These are phyloP conservation scores for Eufriesea mexicana DNA, from an alignment of 1,140 invertebrate species.

Conservation along the genomic window DNA sequence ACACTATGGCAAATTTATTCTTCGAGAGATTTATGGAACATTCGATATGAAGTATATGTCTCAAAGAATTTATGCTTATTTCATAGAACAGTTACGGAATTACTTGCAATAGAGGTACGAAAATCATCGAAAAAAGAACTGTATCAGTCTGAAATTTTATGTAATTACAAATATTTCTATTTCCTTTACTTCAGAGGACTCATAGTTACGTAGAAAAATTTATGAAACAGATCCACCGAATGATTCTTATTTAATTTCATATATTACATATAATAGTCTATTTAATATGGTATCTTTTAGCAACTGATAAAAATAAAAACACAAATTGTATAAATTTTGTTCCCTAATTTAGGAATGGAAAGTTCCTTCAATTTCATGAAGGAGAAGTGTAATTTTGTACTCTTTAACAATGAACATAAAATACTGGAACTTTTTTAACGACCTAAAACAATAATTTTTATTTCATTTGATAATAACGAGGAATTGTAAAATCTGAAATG, in stretches of 20 bases:
- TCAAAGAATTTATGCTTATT: not conserved
- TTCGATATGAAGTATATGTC: not conserved
- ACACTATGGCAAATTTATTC: not conserved
- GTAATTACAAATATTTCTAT: not conserved
- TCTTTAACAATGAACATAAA: not conserved
- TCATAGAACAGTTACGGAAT: not conserved
- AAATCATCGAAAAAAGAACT: not conserved
- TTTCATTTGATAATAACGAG: not conserved
- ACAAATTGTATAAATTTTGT: not conserved
- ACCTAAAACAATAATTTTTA: too few species aligned
- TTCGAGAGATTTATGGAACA: not conserved
- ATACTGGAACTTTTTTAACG: not conserved
- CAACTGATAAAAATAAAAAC: not conserved
- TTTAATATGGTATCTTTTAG: rapidly evolving
- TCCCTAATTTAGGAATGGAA: not conserved
- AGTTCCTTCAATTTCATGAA: not conserved
- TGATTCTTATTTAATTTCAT: not conserved
- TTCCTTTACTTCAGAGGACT: not conserved
- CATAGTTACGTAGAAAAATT: not conserved
- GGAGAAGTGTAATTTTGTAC: too few species aligned
- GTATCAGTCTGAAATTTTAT: not conserved
- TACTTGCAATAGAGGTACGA: not conserved
- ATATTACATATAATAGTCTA: not conserved
- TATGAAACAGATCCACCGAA: not conserved
- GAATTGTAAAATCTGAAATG: not conserved